Conservation (phyloP, 2,113 vertebrate species). For the Cathartes aura region DNA sequence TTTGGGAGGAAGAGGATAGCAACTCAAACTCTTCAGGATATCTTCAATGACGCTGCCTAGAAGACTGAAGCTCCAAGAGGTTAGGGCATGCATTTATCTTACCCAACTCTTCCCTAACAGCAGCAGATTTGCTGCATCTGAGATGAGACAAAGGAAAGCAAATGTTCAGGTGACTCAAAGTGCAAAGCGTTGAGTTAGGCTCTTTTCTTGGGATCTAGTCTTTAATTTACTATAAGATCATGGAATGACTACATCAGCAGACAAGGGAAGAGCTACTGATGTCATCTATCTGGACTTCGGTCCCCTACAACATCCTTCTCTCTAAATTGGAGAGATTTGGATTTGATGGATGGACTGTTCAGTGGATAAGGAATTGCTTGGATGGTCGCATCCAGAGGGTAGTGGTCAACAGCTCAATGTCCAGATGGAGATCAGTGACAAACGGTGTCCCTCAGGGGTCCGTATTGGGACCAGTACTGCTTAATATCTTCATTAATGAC, state of each 20-base stretch:
- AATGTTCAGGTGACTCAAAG: background rate
- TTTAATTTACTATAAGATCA: background rate
- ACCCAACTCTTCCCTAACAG: background rate
- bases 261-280: background rate
- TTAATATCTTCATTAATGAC: too few relatives aligned
- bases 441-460: background rate
- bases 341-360: background rate
- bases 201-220: background rate
- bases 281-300: background rate
- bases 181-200: background rate
- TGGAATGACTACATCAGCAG: background rate
- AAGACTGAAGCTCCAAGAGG: background rate
- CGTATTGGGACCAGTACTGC: background rate
- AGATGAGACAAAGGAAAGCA: background rate
- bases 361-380: background rate
- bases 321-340: background rate
- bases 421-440: background rate
- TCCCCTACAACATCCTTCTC: background rate
- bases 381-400: background rate
- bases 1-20: background rate
- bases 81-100: background rate
- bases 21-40: background rate
- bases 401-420: background rate
- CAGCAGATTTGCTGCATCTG: background rate
- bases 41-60: accelerated